Base-by-base conservation (phyloP, 2,888 invertebrate genomes). In the Apodemia mormo region DNA sequence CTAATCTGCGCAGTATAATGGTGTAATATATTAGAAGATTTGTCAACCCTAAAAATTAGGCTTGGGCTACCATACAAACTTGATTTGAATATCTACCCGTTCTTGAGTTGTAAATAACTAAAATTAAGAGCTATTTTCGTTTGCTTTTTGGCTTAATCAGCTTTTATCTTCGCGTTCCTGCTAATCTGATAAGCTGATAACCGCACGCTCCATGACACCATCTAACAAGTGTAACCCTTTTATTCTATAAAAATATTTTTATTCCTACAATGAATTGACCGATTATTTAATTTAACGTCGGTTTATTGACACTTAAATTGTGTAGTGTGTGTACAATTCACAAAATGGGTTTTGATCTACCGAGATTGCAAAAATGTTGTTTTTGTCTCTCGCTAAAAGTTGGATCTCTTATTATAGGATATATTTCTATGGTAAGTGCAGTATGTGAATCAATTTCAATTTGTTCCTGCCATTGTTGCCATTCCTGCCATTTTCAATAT, bases 391-490 rank as follows among this genome's bases (percentile, higher is more conserved):
- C 88, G 8, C 72, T 92, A 58, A 80, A 84, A 71, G 80, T 83
- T 61, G 92, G 89, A 22, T 83, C 86, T 0, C 77, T 92, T 54
- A 75, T 91, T 43, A 87, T 92, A 66, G 92, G 92, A 77, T 92
- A 92, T 81, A 45, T 86, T 61, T 87, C 90, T 40, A 78, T 90
- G 73, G 92, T 92, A 78, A 90, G 91, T 45, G 45, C 5, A 2
- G 9, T 12, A 2, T 3, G 2, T 45, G 12, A 12, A 45, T 45
- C 5, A 10, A 10, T 45, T 45, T 45, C 12, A 45, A 12, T 10
- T 9, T 10, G 45, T 45, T 45, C 10, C 10, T 45, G n/a, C n/a
- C n/a, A n/a, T n/a, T n/a, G n/a, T 45, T 45, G 1, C 10, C 1
- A 40, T 40, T 40, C 40, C 3, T 12, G 10, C 45, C 3, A 45